Evolutionary conservation across 2,113 vertebrate species (phyloP), one percentile per base, ranked within the genome.

Genomic region (Edolisoma coerulescens): DNA sequence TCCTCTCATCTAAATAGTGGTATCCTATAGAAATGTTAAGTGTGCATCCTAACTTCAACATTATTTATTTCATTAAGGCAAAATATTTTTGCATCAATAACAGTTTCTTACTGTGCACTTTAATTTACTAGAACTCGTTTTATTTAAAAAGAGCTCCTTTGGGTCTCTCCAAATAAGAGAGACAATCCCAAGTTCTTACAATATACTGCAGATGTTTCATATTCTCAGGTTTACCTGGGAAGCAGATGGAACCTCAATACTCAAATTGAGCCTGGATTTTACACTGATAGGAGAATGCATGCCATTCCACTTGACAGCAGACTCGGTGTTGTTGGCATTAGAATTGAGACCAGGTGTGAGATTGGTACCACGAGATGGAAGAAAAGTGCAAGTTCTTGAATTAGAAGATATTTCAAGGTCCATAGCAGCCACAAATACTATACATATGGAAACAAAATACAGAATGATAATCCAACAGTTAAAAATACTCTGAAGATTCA

Each of bases 181-280:
- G 45, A 44, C 41, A 61, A 54, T 39, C 10, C 9, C 45, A 74
- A 70, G 15, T 18, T 64, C 83, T 13, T 77, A 57, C 27, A 88
- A 67, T 32, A 49, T 6, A 69, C 2, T 41, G 52, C 54, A 91
- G 33, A 37, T 56, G 3, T 57, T 64, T 75, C 23, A 56, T 20
- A 83, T 30, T 82, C 81, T 64, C 49, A 65, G 44, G n/a, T 79
- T 86, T 97, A 99, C 99, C 99, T 99, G 99, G 78, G 99, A 99
- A 79, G 99, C 98, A 17, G 99, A 99, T 1, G 99, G 99, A 83
- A 99, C 97, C 95, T 99, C 99, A 88, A 99, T 99, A 79, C 98
- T 99, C 59, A 99, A 82, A 97, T 99, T 99, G 68, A 99, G 98
- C 93, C 97, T 98, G 78, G 98, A 97, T 75, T 98, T 98, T 21